Evolutionary conservation across 2,888 invertebrate species (phyloP).

Genomic region (Phaedon cochleariae): DNA sequence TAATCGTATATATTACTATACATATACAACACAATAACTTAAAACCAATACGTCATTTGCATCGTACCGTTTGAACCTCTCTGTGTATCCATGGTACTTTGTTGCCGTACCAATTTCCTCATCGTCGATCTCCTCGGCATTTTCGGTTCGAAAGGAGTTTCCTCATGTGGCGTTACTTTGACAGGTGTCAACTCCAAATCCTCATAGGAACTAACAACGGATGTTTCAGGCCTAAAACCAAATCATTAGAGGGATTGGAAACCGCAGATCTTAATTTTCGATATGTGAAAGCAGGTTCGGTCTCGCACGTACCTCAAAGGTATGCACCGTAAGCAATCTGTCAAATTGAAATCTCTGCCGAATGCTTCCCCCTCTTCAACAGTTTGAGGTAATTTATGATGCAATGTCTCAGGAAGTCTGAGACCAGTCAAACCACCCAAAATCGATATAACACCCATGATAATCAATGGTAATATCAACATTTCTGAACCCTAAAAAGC

Average conservation of each 20-base stretch:
- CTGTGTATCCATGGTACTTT: constrained; percentile 85
- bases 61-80: constrained; percentile 80
- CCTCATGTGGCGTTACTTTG: constrained; percentile 63
- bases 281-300: no score
- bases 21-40: constrained; percentile 45
- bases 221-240: constrained; percentile 62
- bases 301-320: constrained; percentile 73
- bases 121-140: constrained; percentile 65
- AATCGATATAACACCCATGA: constrained; percentile 84
- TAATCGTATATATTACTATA: no score
- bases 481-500: constrained; percentile 80
- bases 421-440: constrained; percentile 83
- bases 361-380: constrained; percentile 89
- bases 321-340: constrained; percentile 78
- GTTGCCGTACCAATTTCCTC: constrained; percentile 77
- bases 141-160: constrained; percentile 60
- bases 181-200: constrained; percentile 70
- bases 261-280: no score
- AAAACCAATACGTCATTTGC: constrained; percentile 90
- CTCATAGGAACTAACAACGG: constrained; percentile 73
- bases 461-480: constrained; percentile 81
- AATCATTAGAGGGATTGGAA: neutral
- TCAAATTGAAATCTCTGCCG: constrained; percentile 81
- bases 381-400: constrained; percentile 84
- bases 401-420: constrained; percentile 85